Conservation (phyloP, 2,797 vertebrate genomes). For the Sciurus carolinensis region DNA sequence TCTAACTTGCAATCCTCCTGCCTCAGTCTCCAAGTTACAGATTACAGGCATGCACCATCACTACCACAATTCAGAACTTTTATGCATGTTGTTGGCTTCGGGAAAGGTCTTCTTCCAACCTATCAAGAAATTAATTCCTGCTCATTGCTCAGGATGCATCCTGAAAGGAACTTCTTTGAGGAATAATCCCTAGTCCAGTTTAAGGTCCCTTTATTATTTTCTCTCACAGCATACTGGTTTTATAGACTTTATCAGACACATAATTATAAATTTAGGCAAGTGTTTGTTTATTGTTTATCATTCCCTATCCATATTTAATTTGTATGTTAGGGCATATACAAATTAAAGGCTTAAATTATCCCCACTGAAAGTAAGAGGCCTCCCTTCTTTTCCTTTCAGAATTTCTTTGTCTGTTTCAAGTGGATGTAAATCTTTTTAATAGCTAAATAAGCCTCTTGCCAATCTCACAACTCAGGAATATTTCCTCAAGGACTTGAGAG, state of each 20-base stretch:
- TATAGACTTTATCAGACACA: conserved; percentile 5
- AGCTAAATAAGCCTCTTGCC: conserved; percentile 18
- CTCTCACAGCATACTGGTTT: neutral
- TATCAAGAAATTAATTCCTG: conserved; percentile 19
- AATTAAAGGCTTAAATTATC: conserved; percentile 49
- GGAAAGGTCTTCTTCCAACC: conserved; percentile 19
- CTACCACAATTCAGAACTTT: neutral
- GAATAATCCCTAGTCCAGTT: neutral
- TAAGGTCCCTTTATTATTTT: neutral
- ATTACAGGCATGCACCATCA: too few species aligned
- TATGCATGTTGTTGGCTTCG: neutral
- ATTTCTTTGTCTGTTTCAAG: conserved; percentile 31
- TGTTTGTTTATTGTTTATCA: neutral
- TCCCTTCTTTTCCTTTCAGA: neutral
- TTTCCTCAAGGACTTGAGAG: conserved; percentile 33
- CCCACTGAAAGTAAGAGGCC: neutral
- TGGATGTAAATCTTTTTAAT: neutral
- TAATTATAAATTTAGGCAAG: conserved; percentile 31
- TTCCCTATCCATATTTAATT: neutral
- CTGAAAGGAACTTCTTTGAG: neutral
- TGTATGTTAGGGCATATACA: neutral
- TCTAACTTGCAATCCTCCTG: too few species aligned
- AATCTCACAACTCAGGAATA: conserved; percentile 28
- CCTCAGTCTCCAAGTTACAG: too few species aligned
- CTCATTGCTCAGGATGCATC: neutral